Evolutionary conservation across 2,113 vertebrate genomes (phyloP).

Genomic region (Hippocampus guttulatus): DNA sequence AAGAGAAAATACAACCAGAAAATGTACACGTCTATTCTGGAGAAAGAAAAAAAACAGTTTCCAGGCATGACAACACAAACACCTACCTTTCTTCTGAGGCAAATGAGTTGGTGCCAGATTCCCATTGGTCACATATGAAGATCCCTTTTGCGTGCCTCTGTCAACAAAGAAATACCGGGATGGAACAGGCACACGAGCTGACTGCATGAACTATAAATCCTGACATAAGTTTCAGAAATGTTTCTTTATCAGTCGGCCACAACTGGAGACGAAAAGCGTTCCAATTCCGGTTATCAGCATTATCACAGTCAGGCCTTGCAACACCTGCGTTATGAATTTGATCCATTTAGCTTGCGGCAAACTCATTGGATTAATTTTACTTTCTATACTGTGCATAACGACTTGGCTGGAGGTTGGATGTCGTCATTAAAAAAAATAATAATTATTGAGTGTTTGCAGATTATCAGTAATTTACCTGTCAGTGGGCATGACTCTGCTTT

Average conservation of each 20-base stretch:
- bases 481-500: slow-evolving; percentile 32
- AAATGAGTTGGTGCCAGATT: slow-evolving; percentile 52
- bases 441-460: background rate
- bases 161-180: background rate
- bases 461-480: slow-evolving; percentile 36
- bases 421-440: background rate
- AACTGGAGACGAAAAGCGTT: too few species aligned
- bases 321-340: background rate
- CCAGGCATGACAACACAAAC: background rate
- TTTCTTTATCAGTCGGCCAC: background rate
- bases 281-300: too few species aligned
- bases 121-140: slow-evolving; percentile 67
- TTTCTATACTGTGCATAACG: too few species aligned
- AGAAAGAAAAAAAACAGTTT: background rate
- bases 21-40: background rate
- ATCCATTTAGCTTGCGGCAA: background rate
- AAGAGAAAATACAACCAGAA: too few species aligned
- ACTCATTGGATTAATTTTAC: background rate
- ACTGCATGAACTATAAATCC: background rate
- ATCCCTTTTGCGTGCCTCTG: slow-evolving; percentile 51
- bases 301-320: too few species aligned
- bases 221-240: background rate
- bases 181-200: background rate
- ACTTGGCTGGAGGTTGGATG: background rate
- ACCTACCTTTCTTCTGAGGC: slow-evolving; percentile 77